Evolutionary conservation across 2,888 invertebrate genomes (phyloP).

Genomic region (Branchellion lobata): DNA sequence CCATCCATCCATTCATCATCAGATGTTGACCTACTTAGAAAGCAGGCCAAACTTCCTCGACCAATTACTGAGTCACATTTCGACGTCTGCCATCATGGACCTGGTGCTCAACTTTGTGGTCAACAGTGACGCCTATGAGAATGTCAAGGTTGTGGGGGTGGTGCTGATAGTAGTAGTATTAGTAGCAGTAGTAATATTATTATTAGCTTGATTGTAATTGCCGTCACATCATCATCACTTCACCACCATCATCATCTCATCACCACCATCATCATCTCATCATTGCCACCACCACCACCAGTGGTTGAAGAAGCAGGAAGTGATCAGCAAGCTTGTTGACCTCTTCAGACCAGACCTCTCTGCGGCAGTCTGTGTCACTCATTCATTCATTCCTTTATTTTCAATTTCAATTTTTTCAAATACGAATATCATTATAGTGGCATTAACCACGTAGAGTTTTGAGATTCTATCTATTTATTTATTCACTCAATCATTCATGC

Average conservation of each 20-base stretch:
- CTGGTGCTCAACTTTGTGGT: conserved; percentile 68
- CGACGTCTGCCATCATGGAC: conserved; percentile 92
- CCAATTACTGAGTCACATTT: conserved; percentile 82
- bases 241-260: too few relatives aligned
- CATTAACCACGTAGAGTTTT: background rate
- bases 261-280: too few relatives aligned
- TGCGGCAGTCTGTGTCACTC: conserved; percentile 65
- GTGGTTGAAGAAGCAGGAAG: conserved; percentile 86
- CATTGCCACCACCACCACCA: conserved; percentile 60
- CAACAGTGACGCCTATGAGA: conserved; percentile 68
- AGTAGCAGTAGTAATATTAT: too few relatives aligned
- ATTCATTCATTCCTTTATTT: background rate
- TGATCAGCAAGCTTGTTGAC: conserved; percentile 77
- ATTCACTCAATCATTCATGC: too few relatives aligned
- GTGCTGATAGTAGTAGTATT: too few relatives aligned
- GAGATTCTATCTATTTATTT: background rate
- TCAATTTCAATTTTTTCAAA: background rate
- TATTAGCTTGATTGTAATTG: too few relatives aligned
- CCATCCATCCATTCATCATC: too few relatives aligned
- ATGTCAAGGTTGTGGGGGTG: too few relatives aligned
- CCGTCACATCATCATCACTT: too few relatives aligned
- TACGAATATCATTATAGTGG: background rate
- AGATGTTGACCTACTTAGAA: conserved; percentile 88
- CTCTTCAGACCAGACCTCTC: conserved; percentile 71
- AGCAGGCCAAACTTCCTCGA: conserved; percentile 82